These are phyloP conservation scores for Champsocephalus esox DNA, from an alignment of 2,797 vertebrate species.

Conservation along the genomic window DNA sequence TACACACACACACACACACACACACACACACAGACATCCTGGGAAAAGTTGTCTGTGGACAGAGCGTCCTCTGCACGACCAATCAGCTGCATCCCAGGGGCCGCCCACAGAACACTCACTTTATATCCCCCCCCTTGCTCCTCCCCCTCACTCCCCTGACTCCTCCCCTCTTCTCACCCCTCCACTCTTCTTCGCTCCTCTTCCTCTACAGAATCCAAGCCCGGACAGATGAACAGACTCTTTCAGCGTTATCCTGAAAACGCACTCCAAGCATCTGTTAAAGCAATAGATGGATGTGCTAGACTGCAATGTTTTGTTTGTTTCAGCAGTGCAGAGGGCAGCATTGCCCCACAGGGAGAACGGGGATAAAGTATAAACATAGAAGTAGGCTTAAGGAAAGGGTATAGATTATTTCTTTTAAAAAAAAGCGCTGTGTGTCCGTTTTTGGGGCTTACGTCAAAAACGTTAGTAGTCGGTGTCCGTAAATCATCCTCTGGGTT, in stretches of 20 bases:
- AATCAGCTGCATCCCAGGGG: conserved; percentile 48
- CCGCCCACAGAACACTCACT: conserved; percentile 27
- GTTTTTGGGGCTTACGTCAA: conserved; percentile 32
- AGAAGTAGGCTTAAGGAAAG: conserved; percentile 44
- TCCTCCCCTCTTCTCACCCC: not conserved
- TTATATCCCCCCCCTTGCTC: not conserved
- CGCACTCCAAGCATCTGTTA: conserved; percentile 40
- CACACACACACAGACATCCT: conserved; percentile 26
- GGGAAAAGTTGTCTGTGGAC: conserved; percentile 41
- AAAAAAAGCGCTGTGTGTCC: conserved; percentile 19
- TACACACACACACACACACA: conserved; percentile 4
- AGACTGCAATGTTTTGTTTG: conserved; percentile 11
- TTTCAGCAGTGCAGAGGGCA: conserved; percentile 17
- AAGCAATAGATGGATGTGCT: conserved; percentile 56
- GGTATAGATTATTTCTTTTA: conserved; percentile 33
- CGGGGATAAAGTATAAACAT: not conserved
- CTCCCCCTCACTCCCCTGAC: not conserved
- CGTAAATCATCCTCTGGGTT: conserved; percentile 48
- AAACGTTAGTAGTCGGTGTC: conserved; percentile 41
- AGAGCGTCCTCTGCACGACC: conserved; percentile 23
- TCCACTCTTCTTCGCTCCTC: conserved; percentile 6
- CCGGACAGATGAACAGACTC: conserved; percentile 47
- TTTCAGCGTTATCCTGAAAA: conserved; percentile 19
- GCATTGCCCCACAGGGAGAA: not conserved
- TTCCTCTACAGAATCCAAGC: conserved; percentile 51